Percentiles rank a stretch among this genome's conserved stretches.
Conservation (phyloP, 1,140 invertebrate genomes). For the Bombus polaris region DNA sequence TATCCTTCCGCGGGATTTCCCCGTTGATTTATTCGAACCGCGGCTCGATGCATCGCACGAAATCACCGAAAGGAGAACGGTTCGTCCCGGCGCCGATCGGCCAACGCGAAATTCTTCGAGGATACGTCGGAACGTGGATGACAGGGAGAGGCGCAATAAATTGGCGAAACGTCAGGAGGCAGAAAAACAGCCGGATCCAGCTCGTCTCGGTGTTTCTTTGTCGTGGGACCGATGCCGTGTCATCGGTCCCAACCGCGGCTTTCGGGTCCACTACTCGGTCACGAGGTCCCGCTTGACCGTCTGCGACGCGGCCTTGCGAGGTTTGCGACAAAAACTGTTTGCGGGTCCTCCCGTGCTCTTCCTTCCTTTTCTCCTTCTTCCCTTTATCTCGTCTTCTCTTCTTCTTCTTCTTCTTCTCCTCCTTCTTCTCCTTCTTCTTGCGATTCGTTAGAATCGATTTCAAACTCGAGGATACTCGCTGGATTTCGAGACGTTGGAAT, state of each 20-base stretch:
- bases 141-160: constrained; percentile 64
- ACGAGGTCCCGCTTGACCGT: constrained; percentile 58
- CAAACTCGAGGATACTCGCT: background rate
- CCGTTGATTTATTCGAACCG: background rate
- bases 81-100: constrained; percentile 21
- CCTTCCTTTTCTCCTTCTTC: constrained; percentile 4
- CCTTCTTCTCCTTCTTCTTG: no score
- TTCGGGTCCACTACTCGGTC: constrained; percentile 52
- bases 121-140: constrained; percentile 60
- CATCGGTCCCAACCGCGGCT: constrained; percentile 63
- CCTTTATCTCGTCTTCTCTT: background rate
- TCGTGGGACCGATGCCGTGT: constrained; percentile 65
- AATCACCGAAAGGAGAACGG: background rate
- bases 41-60: background rate
- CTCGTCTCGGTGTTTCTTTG: constrained; percentile 64
- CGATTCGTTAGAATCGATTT: constrained; percentile 30
- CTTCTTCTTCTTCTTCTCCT: background rate
- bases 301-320: constrained; percentile 64
- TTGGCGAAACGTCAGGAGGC: constrained; percentile 62
- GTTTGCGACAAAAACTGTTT: constrained; percentile 60
- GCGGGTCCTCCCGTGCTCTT: constrained; percentile 40
- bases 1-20: background rate
- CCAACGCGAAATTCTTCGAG: constrained; percentile 52
- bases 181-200: constrained; percentile 62
- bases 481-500: background rate